Evolutionary conservation across 1,140 invertebrate genomes (phyloP).

Genomic region (Drosophila mojavensis): DNA sequence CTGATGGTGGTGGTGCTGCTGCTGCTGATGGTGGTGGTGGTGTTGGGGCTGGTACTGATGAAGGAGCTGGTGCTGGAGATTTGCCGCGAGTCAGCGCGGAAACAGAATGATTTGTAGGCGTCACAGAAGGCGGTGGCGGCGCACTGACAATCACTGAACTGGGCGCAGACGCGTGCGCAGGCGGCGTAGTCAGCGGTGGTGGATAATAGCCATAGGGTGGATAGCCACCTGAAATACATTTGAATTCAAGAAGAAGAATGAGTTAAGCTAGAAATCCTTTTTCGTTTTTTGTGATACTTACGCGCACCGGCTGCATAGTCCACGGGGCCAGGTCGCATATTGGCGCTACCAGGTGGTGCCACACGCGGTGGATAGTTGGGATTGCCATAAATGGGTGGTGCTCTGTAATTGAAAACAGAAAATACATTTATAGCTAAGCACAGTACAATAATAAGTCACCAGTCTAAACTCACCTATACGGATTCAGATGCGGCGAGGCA

Average conservation of each 20-base stretch:
- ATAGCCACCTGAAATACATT: conserved; percentile 58
- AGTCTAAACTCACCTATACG: conserved; percentile 63
- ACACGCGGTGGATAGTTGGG: conserved; percentile 71
- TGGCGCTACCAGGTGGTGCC: conserved; percentile 53
- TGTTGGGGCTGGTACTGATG: conserved; percentile 21
- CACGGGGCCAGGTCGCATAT: conserved; percentile 62
- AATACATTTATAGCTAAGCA: accelerated
- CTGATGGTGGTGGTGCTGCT: neutral
- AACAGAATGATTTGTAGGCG: conserved; percentile 71
- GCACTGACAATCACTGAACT: conserved; percentile 73
- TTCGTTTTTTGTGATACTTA: conserved; percentile 33
- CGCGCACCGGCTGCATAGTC: conserved; percentile 72
- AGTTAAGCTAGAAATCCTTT: neutral
- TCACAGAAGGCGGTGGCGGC: conserved; percentile 45
- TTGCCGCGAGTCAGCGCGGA: conserved; percentile 62
- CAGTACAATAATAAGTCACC: neutral
- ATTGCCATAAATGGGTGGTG: conserved; percentile 76
- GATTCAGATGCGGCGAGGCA: conserved; percentile 72
- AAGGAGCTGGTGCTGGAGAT: conserved; percentile 32
- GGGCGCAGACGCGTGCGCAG: conserved; percentile 56
- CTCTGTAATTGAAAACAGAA: conserved; percentile 22
- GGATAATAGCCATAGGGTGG: conserved; percentile 80
- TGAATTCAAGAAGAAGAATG: neutral
- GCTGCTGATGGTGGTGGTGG: conserved; percentile 29
- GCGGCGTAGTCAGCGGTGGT: conserved; percentile 67